Evolutionary conservation across 1,140 invertebrate genomes (phyloP).

Genomic region (Pogonomyrmex californicus): DNA sequence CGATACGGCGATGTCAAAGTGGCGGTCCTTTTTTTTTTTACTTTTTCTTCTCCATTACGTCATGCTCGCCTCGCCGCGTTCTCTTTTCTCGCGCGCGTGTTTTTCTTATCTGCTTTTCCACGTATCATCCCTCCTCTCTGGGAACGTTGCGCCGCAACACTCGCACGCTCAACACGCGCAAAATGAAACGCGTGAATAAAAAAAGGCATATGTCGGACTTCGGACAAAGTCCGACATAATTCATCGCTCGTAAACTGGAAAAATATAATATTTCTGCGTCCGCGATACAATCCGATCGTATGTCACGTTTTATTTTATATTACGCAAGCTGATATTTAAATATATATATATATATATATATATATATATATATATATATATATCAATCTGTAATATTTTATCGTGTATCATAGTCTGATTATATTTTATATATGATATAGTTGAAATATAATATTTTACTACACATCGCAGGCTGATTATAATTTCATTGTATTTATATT

Average conservation of each 20-base stretch:
- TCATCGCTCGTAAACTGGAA: background rate
- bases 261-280: background rate
- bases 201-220: slow-evolving; percentile 1
- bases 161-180: slow-evolving; percentile 14
- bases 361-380: too few species aligned
- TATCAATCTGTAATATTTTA: background rate
- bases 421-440: background rate
- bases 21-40: background rate
- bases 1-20: background rate
- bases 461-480: background rate
- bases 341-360: too few species aligned
- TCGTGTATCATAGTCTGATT: background rate
- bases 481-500: background rate
- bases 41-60: slow-evolving; percentile 17
- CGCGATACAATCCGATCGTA: too few species aligned
- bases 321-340: too few species aligned
- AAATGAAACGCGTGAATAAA: background rate
- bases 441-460: background rate
- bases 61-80: slow-evolving; percentile 1
- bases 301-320: too few species aligned
- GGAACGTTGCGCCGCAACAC: slow-evolving; percentile 23
- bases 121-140: slow-evolving; percentile 17
- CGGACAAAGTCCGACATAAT: background rate
- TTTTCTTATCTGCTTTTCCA: slow-evolving; percentile 43
- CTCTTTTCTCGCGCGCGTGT: slow-evolving; percentile 14